Evolutionary conservation across 2,113 vertebrate genomes (phyloP).

Genomic region (Cynoglossus semilaevis): DNA sequence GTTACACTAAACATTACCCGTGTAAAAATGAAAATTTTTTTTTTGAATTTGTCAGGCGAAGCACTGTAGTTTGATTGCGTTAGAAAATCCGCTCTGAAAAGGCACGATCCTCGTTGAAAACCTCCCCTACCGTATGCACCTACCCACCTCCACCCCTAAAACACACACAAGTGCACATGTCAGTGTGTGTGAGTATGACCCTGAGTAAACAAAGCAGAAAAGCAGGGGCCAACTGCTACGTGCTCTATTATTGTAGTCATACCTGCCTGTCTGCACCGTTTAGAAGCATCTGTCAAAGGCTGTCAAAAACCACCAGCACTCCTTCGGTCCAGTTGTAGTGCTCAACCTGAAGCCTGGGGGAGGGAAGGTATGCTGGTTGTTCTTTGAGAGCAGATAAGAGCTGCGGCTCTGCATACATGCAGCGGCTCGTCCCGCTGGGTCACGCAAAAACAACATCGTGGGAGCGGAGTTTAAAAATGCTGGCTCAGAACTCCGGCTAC

Average conservation of each 20-base stretch:
- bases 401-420: constrained; percentile 32
- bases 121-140: constrained; percentile 6
- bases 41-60: not conserved
- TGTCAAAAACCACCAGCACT: constrained; percentile 48
- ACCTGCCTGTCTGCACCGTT: constrained; percentile 40
- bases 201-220: constrained; percentile 29
- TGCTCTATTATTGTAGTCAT: constrained; percentile 45
- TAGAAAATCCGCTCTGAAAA: constrained; percentile 4
- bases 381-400: constrained; percentile 35
- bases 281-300: constrained; percentile 35
- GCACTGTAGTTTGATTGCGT: not conserved
- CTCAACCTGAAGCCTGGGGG: constrained; percentile 4
- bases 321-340: constrained; percentile 22
- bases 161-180: constrained; percentile 9
- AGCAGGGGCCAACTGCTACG: constrained; percentile 22
- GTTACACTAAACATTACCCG: no score
- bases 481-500: constrained; percentile 12
- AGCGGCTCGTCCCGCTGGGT: constrained; percentile 48
- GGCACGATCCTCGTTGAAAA: constrained; percentile 10
- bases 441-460: constrained; percentile 53
- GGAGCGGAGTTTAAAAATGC: constrained; percentile 36
- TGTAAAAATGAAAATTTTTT: no score
- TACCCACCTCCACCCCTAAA: not conserved
- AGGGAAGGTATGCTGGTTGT: constrained; percentile 4
- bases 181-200: constrained; percentile 16